Percentiles rank a stretch among this genome's conserved stretches.
Evolutionary conservation across 2,797 vertebrate genomes (phyloP).

Genomic region (Phoeniculus purpureus): DNA sequence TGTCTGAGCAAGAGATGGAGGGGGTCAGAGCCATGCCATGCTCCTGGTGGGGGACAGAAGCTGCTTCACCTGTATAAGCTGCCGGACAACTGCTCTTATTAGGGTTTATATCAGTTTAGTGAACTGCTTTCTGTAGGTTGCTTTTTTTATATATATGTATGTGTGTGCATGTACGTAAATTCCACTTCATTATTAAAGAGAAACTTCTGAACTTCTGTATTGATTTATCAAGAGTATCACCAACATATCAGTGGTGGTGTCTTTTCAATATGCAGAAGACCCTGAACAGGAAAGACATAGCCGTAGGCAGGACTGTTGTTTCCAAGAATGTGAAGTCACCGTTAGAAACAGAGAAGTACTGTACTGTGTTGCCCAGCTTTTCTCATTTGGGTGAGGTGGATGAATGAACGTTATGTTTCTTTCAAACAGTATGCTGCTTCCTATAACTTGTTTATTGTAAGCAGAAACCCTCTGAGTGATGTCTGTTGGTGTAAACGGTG

Average conservation of each 20-base stretch:
- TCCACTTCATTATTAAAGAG: not conserved
- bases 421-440: not conserved
- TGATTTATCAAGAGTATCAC: not conserved
- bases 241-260: not conserved
- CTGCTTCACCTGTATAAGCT: not conserved
- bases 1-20: not conserved
- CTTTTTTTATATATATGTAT: not conserved
- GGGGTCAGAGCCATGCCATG: not conserved
- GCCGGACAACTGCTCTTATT: not conserved
- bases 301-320: not conserved
- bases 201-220: not conserved
- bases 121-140: not conserved
- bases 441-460: not conserved
- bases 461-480: not conserved
- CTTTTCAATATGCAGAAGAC: not conserved
- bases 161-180: not conserved
- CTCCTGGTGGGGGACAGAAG: not conserved
- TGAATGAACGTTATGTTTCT: not conserved
- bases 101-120: not conserved
- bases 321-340: not conserved
- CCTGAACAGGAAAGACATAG: not conserved
- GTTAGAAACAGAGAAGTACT: not conserved
- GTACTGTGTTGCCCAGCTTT: not conserved
- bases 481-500: not conserved
- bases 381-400: not conserved